Conservation (phyloP, 2,113 vertebrate genomes). For the Esox niger region DNA sequence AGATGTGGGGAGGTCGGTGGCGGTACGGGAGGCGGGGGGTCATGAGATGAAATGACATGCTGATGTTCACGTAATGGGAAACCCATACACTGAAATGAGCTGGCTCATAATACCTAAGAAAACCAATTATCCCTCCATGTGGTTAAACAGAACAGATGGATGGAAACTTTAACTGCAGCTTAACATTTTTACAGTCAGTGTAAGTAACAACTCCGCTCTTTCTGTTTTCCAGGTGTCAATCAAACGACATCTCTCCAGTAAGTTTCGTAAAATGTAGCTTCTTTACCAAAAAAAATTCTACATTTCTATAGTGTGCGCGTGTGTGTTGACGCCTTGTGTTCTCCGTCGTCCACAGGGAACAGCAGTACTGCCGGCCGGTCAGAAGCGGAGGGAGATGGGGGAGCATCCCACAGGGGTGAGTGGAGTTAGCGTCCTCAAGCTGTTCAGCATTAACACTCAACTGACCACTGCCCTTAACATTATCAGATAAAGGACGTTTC, state of each 20-base stretch:
- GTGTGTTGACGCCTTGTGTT: not conserved
- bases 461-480: too few species aligned
- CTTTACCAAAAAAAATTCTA: not conserved
- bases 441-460: too few species aligned
- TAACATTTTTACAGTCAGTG: not conserved
- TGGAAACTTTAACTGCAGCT: not conserved
- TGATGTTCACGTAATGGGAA: not conserved
- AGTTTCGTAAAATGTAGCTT: constrained; percentile 49
- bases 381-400: constrained; percentile 61
- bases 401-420: constrained; percentile 63
- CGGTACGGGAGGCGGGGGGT: not conserved
- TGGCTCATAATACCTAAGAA: too few species aligned
- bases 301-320: not conserved
- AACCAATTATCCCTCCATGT: not conserved
- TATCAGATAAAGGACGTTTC: too few species aligned
- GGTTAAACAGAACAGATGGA: not conserved
- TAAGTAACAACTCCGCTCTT: constrained; percentile 1
- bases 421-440: not conserved
- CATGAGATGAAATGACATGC: not conserved
- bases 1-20: not conserved
- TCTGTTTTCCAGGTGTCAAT: constrained; percentile 71
- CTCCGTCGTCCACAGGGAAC: constrained; percentile 64
- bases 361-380: constrained; percentile 58
- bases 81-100: too few species aligned
- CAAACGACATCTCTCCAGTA: constrained; percentile 81